These are phyloP conservation scores for Aspiorhynchus laticeps DNA, from an alignment of 2,113 vertebrate species.

Conservation along the genomic window DNA sequence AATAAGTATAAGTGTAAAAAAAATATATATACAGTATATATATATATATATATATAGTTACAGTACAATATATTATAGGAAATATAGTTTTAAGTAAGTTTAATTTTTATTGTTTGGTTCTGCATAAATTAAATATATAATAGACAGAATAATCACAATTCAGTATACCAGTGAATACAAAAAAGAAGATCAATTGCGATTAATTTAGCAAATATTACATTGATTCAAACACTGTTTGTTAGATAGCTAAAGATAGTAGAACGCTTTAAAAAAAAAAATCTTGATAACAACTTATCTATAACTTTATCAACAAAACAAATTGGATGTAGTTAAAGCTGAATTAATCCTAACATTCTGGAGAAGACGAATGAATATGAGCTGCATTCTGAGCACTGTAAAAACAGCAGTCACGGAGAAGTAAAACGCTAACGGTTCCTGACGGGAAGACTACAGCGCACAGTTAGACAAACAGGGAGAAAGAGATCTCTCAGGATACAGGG, in stretches of 20 bases:
- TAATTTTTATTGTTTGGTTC: no score
- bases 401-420: not conserved
- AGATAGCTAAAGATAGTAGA: not conserved
- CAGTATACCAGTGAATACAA: not conserved
- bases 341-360: not conserved
- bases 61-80: no score
- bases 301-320: not conserved
- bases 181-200: not conserved
- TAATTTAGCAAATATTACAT: not conserved
- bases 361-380: not conserved
- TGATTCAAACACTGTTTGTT: not conserved
- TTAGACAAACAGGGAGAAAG: slow-evolving; percentile 12
- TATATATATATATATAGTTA: no score
- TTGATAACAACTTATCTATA: not conserved
- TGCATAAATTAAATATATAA: no score
- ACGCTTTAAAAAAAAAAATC: no score
- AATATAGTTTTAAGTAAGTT: no score
- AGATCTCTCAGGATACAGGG: slow-evolving; percentile 35
- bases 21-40: not conserved
- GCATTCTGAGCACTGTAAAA: not conserved
- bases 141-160: no score
- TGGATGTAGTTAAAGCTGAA: not conserved
- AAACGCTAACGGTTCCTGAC: not conserved
- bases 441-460: slow-evolving; percentile 14
- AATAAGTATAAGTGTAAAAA: no score